Conservation (phyloP, 2,797 vertebrate genomes). For the Poeciliopsis turneri region DNA sequence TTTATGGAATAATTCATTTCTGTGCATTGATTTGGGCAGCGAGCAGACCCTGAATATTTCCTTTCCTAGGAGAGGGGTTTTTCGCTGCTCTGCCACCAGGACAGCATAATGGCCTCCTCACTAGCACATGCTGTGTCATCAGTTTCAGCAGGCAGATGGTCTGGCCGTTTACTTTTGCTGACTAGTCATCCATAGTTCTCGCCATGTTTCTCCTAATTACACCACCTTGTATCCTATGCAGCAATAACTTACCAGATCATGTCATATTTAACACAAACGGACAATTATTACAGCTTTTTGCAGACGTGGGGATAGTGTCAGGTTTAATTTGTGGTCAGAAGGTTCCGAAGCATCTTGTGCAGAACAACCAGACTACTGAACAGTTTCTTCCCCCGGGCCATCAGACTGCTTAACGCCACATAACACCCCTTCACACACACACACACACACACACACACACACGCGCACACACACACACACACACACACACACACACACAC, state of each 20-base stretch:
- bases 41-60: slow-evolving; percentile 61
- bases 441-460: too few species aligned
- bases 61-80: slow-evolving; percentile 33
- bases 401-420: too few species aligned
- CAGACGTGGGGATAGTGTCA: background rate
- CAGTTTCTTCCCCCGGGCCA: too few species aligned
- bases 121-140: slow-evolving; percentile 70
- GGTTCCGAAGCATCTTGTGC: too few species aligned
- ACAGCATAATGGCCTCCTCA: slow-evolving; percentile 69
- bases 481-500: too few species aligned
- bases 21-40: slow-evolving; percentile 36
- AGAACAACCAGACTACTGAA: too few species aligned
- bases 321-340: background rate
- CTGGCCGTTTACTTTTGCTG: slow-evolving; percentile 65
- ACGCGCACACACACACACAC: too few species aligned
- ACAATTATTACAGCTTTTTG: background rate
- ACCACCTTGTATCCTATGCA: background rate
- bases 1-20: slow-evolving; percentile 5
- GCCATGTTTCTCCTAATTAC: slow-evolving; percentile 24
- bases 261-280: background rate
- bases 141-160: slow-evolving; percentile 61
- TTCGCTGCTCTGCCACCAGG: slow-evolving; percentile 62
- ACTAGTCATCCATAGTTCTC: slow-evolving; percentile 44
- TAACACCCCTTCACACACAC: too few species aligned
- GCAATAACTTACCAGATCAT: background rate